Evolutionary conservation across 64 coral and sea anemone genomes (phyloP).

Genomic region (Actinia tenebrosa): DNA sequence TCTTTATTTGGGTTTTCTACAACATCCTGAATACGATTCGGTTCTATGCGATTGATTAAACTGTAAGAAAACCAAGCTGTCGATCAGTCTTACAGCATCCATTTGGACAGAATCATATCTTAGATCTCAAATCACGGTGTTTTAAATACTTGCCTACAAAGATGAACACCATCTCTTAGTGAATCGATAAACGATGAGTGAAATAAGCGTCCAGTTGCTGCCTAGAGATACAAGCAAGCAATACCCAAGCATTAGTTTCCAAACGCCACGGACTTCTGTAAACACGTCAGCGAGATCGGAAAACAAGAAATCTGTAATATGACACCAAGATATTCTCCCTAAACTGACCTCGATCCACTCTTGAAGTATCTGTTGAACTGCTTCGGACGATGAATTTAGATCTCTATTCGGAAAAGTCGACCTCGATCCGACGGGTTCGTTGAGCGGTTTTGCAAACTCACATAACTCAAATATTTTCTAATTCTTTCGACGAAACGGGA

Average conservation of each 20-base stretch:
- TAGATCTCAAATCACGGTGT: not conserved
- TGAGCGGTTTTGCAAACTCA: not conserved
- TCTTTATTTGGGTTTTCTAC: constrained; percentile 43
- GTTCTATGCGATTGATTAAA: constrained; percentile 50
- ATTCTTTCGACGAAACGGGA: not conserved
- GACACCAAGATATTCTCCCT: constrained; percentile 13
- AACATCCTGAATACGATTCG: constrained; percentile 58
- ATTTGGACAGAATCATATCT: constrained; percentile 27
- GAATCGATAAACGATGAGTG: constrained; percentile 55
- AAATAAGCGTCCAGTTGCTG: constrained; percentile 37
- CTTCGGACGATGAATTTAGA: constrained; percentile 15
- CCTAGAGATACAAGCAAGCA: constrained; percentile 35
- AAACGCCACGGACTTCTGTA: constrained; percentile 18
- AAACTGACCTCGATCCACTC: constrained; percentile 51
- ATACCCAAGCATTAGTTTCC: not conserved
- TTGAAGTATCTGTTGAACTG: constrained; percentile 50
- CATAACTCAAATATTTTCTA: constrained; percentile 14
- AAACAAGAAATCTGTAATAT: constrained; percentile 23
- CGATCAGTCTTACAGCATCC: not conserved
- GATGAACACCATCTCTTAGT: constrained; percentile 40
- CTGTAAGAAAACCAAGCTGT: constrained; percentile 14
- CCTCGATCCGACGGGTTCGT: constrained; percentile 14
- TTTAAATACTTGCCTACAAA: constrained; percentile 46
- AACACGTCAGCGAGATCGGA: constrained; percentile 14
- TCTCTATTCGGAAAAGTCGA: constrained; percentile 20